A percentile compares a stretch with the other conserved stretches of the same genome.
These are phyloP conservation scores for Anas platyrhynchos DNA, from an alignment of 2,113 vertebrate genomes.

Conservation along the genomic window DNA sequence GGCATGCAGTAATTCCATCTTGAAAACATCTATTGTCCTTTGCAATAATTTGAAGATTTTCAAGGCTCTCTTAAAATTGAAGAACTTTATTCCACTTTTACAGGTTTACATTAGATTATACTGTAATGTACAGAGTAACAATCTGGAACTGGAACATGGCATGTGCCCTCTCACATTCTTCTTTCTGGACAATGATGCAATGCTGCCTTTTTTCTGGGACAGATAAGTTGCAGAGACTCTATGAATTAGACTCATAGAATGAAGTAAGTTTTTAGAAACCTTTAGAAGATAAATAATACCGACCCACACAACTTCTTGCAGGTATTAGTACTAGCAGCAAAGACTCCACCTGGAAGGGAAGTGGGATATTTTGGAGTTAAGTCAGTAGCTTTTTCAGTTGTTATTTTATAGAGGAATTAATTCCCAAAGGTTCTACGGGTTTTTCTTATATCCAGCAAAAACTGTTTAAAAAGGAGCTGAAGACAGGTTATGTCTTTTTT, in stretches of 20 bases:
- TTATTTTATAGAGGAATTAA: not conserved
- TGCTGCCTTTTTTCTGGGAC: not conserved
- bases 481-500: not conserved
- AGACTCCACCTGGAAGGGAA: not conserved
- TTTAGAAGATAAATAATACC: not conserved
- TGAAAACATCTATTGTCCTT: not conserved
- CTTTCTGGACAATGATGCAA: not conserved
- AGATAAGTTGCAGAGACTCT: not conserved
- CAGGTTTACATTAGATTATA: not conserved
- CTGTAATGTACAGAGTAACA: not conserved
- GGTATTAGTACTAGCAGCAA: not conserved
- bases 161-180: not conserved
- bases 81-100: not conserved
- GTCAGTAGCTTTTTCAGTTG: not conserved
- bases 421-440: not conserved
- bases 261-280: not conserved
- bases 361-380: not conserved
- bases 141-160: not conserved
- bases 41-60: not conserved
- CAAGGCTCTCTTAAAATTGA: not conserved
- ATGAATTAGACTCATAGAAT: not conserved
- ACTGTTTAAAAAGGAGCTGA: not conserved
- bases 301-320: not conserved
- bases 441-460: not conserved
- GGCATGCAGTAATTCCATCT: conserved; percentile 2